A percentile compares a stretch with the other conserved stretches of the same genome.
These are phyloP conservation scores for Cheilosia scutellata DNA, from an alignment of 2,888 invertebrate species.

Conservation along the genomic window DNA sequence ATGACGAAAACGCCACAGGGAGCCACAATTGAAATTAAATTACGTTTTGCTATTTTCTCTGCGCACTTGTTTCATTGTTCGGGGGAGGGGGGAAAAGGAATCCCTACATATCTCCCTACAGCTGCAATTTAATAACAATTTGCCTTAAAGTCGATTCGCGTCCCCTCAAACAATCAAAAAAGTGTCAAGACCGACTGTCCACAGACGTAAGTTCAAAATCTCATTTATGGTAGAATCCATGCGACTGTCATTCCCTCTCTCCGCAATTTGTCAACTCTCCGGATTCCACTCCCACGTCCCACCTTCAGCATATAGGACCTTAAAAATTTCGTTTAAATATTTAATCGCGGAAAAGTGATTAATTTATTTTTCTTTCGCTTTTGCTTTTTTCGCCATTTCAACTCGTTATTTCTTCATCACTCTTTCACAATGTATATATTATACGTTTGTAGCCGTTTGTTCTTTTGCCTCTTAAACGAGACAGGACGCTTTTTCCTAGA, in stretches of 20 bases:
- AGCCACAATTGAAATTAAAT: constrained; percentile 1
- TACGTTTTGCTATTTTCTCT: neutral
- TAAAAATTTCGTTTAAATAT: constrained; percentile 61
- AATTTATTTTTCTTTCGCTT: constrained; percentile 51
- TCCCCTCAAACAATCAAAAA: constrained; percentile 61
- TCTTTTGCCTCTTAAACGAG: constrained; percentile 23
- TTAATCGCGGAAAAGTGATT: constrained; percentile 74
- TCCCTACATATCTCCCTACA: neutral
- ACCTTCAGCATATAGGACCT: neutral
- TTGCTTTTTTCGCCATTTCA: constrained; percentile 18
- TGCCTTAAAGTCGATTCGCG: constrained; percentile 34
- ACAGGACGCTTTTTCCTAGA: neutral
- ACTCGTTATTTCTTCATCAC: constrained; percentile 71
- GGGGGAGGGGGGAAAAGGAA: neutral
- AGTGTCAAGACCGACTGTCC: constrained; percentile 65
- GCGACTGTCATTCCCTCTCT: neutral
- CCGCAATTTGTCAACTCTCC: neutral
- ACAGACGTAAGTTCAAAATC: constrained; percentile 38
- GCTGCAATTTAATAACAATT: constrained; percentile 54
- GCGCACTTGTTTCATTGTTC: neutral
- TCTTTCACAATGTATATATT: constrained; percentile 44
- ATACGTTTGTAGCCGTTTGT: constrained; percentile 15
- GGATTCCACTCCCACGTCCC: too few species aligned
- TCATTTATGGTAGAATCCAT: constrained; percentile 34
- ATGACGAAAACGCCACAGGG: neutral